These are phyloP conservation scores for Acanthosepion esculentum DNA, from an alignment of 2,888 invertebrate species.

Conservation along the genomic window DNA sequence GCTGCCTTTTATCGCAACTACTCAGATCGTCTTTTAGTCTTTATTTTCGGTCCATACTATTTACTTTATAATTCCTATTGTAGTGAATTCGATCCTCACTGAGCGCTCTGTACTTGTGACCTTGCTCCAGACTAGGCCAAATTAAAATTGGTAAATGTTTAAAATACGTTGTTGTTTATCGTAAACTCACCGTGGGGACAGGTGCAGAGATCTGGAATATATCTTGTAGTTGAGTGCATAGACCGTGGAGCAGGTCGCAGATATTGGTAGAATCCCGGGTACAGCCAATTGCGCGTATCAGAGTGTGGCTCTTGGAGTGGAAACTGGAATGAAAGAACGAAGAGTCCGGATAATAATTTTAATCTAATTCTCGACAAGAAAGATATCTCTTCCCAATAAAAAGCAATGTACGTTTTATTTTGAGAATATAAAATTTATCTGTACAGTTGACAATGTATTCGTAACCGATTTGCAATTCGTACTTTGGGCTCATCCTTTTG, in stretches of 20 bases:
- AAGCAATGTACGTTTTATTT: background rate
- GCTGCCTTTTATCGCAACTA: too few species aligned
- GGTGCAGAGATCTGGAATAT: conserved; percentile 80
- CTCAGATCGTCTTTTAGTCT: too few species aligned
- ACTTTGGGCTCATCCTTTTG: too few species aligned
- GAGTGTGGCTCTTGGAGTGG: conserved; percentile 51
- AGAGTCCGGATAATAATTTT: background rate
- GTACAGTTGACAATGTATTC: background rate
- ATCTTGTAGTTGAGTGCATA: conserved; percentile 80
- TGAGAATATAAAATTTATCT: background rate
- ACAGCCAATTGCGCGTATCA: conserved; percentile 68
- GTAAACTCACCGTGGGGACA: conserved; percentile 68
- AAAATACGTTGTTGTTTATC: background rate
- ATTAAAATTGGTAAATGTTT: background rate
- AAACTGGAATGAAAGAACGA: background rate
- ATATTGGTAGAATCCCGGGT: conserved; percentile 68
- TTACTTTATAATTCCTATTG: too few species aligned
- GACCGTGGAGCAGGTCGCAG: conserved; percentile 68
- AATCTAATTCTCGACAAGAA: background rate
- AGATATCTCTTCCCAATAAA: background rate
- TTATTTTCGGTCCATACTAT: too few species aligned
- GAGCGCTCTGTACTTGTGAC: too few species aligned
- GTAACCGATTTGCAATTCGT: too few species aligned
- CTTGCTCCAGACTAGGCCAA: too few species aligned
- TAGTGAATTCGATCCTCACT: too few species aligned